Conservation (phyloP, 92 coral and sea anemone genomes). For the Epizoanthus ramosus region DNA sequence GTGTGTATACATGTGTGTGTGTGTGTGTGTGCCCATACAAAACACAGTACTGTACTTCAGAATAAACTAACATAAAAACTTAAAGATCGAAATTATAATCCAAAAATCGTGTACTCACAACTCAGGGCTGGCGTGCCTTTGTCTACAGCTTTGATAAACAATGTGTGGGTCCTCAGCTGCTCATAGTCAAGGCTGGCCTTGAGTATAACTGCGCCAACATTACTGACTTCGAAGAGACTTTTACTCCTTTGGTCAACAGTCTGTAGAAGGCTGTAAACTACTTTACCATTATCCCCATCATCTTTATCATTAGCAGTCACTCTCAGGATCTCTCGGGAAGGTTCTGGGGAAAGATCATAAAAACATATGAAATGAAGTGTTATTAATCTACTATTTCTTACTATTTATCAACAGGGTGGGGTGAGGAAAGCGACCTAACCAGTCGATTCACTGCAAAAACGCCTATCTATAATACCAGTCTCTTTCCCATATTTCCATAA, state of each 20-base stretch:
- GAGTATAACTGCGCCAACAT: conserved; percentile 21
- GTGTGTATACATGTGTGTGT: too few relatives aligned
- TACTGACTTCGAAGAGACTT: conserved; percentile 11
- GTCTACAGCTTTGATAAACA: conserved; percentile 21
- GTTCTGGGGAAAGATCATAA: neutral
- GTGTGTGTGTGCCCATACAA: too few relatives aligned
- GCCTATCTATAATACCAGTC: too few relatives aligned
- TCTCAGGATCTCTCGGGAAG: neutral
- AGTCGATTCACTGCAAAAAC: too few relatives aligned
- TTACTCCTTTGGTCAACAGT: conserved; percentile 34
- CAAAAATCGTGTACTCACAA: conserved; percentile 3
- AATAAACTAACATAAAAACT: too few relatives aligned
- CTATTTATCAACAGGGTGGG: too few relatives aligned
- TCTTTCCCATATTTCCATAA: too few relatives aligned
- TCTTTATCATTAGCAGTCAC: conserved; percentile 40
- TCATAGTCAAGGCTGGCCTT: conserved; percentile 22
- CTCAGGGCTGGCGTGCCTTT: conserved; percentile 4
- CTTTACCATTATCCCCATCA: conserved; percentile 19
- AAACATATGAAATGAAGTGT: too few relatives aligned
- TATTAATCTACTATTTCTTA: too few relatives aligned
- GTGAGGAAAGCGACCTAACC: too few relatives aligned
- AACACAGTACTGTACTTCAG: too few relatives aligned
- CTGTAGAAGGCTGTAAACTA: conserved; percentile 32
- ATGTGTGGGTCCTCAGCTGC: conserved; percentile 16
- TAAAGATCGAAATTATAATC: too few relatives aligned